phyloP scores from a whole-genome alignment of 2,113 vertebrate genomes.

The Periophthalmodon schlosseri region DNA sequence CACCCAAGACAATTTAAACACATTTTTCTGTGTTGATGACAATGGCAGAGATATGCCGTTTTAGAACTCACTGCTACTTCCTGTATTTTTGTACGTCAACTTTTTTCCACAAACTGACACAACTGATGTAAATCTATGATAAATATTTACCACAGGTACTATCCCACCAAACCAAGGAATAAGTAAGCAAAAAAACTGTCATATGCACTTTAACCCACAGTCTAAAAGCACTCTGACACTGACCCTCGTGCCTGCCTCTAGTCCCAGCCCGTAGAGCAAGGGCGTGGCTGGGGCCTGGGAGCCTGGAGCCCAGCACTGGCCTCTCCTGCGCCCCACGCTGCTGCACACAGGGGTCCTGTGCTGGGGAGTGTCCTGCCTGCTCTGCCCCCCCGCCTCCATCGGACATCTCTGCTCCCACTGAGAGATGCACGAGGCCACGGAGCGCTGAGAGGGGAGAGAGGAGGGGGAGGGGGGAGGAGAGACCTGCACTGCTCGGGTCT shows the following conservation, averaged over 20 bases:
- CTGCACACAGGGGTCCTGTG: conserved; percentile 70
- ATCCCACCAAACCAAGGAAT: too few species aligned
- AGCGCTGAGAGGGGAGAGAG: conserved; percentile 75
- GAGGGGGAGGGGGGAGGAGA: conserved; percentile 46
- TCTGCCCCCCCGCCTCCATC: conserved; percentile 69
- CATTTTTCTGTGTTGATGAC: too few species aligned
- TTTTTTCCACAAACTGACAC: too few species aligned
- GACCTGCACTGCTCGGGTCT: conserved; percentile 67
- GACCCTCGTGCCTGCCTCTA: conserved; percentile 86
- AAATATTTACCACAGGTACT: too few species aligned
- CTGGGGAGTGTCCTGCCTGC: conserved; percentile 67
- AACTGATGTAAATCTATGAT: too few species aligned
- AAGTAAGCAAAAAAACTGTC: too few species aligned
- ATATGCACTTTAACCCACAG: background rate
- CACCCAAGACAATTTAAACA: too few species aligned
- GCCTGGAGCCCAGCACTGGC: conserved; percentile 78
- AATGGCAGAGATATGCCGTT: too few species aligned
- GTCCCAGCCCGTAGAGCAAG: conserved; percentile 73
- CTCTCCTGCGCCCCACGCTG: conserved; percentile 85
- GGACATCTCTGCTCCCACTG: conserved; percentile 91
- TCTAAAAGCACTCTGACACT: conserved; percentile 76
- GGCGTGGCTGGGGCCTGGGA: conserved; percentile 64
- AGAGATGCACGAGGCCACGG: conserved; percentile 90
- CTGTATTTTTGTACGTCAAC: too few species aligned
- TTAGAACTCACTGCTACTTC: too few species aligned